A percentile compares a stretch with the other conserved stretches of the same genome.
Conservation (phyloP, 2,797 vertebrate species). For the Phalloptychus januarius region DNA sequence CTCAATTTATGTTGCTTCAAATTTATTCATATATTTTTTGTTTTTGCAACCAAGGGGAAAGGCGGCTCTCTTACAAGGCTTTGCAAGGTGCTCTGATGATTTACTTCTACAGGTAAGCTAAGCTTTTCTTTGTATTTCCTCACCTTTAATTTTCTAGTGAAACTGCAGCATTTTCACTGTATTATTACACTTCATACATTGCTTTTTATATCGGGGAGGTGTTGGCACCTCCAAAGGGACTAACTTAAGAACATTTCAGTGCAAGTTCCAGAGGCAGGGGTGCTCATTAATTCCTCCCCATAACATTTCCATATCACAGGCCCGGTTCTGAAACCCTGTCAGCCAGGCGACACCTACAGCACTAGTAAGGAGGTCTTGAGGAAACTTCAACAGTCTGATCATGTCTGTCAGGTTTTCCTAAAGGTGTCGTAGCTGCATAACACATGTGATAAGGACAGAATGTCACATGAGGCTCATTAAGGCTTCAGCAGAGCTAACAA, state of each 20-base stretch:
- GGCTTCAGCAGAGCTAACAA: constrained; percentile 8
- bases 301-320: constrained; percentile 15
- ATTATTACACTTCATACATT: constrained; percentile 2
- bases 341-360: constrained; percentile 1
- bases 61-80: constrained; percentile 92
- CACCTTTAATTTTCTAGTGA: constrained; percentile 12
- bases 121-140: constrained; percentile 1
- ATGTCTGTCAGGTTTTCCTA: constrained; percentile 12
- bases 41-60: constrained; percentile 84
- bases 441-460: constrained; percentile 6
- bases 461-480: constrained; percentile 32
- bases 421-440: constrained; percentile 11
- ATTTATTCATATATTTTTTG: neutral
- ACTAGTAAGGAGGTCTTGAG: constrained; percentile 8
- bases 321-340: constrained; percentile 2
- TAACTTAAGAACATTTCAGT: constrained; percentile 16
- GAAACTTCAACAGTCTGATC: constrained; percentile 9
- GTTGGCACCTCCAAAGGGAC: constrained; percentile 8
- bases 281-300: constrained; percentile 25
- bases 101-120: constrained; percentile 92
- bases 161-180: constrained; percentile 17
- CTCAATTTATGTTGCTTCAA: accelerated
- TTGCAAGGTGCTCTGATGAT: constrained; percentile 97
- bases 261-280: constrained; percentile 6
- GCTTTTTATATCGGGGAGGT: constrained; percentile 4